Evolutionary conservation across 1,140 invertebrate species (phyloP), one percentile per base, ranked within the genome.

Genomic region (Hydropsyche tenuis): DNA sequence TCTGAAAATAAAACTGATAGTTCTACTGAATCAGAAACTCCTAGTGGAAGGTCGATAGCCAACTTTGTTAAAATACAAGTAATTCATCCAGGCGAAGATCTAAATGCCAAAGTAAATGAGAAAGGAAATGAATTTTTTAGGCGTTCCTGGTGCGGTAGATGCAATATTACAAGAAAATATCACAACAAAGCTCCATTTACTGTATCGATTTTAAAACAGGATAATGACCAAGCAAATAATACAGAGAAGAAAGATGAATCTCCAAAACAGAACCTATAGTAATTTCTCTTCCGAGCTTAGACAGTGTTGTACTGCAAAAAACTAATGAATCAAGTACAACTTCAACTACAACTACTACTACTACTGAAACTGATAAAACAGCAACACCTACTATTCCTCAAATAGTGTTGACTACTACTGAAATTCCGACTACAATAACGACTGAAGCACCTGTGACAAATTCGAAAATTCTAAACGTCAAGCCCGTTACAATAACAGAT

Each of bases 61-160:
- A 82, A 81, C 72, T 79, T 81, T 23, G 81, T 81, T 9, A 81
- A 83, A 77, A 69, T 83, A 46, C 76, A 82, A 66, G 77, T 82
- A 42, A 65, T 82, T 30, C 81, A 81, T 78, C 80, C 82, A 20
- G 81, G 82, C 75, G 78, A 74, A 56, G 73, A 69, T 23, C 51
- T 2, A 20, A 45, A 71, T 63, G 82, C 82, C 51, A 75, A 81
- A 25, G 82, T 82, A 27, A 81, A 81, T 75, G 82, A 79, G 20
- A 84, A 82, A 79, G 82, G 81, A 27, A 79, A 83, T 79, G 81
- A 84, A 78, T 81, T 84, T n/a, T 27, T 78, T 80, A 42, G 82
- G 82, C 45, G 79, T 79, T 4, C 75, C 82, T 16, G 69, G 75
- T 16, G 75, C 74, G 5, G 80, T 81, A 20, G 80, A 82, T 23